These are phyloP conservation scores for Hydraecia micacea DNA, from an alignment of 2,888 invertebrate species.

Conservation along the genomic window DNA sequence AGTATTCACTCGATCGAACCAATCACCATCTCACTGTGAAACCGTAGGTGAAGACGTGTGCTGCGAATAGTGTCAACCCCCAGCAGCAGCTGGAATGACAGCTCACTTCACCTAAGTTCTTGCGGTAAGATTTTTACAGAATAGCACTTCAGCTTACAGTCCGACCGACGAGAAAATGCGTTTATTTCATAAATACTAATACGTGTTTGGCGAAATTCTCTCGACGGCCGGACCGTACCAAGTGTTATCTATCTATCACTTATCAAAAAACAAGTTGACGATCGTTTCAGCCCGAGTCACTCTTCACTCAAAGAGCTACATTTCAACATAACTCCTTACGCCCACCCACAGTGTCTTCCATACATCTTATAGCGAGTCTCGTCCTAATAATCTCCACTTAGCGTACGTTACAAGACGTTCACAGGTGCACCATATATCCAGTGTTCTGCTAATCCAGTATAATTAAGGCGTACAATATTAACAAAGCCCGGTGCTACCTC, in stretches of 20 bases:
- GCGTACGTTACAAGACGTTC: conserved; percentile 59
- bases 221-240: too few relatives aligned
- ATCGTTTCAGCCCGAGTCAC: background rate
- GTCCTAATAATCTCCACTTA: conserved; percentile 57
- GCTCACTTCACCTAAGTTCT: too few relatives aligned
- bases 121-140: too few relatives aligned
- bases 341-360: background rate
- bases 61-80: too few relatives aligned
- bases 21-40: background rate
- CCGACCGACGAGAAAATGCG: too few relatives aligned
- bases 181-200: too few relatives aligned
- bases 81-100: too few relatives aligned
- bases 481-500: conserved; percentile 64
- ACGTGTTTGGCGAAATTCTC: too few relatives aligned
- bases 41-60: too few relatives aligned
- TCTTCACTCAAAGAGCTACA: background rate
- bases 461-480: conserved; percentile 69
- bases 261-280: background rate
- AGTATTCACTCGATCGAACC: background rate
- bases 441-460: conserved; percentile 62
- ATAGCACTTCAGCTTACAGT: too few relatives aligned
- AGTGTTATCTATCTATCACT: background rate
- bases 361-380: conserved; percentile 27
- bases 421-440: conserved; percentile 58
- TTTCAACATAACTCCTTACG: background rate